These are phyloP conservation scores for Lochmaea capreae DNA, from an alignment of 2,888 invertebrate species.

Conservation along the genomic window DNA sequence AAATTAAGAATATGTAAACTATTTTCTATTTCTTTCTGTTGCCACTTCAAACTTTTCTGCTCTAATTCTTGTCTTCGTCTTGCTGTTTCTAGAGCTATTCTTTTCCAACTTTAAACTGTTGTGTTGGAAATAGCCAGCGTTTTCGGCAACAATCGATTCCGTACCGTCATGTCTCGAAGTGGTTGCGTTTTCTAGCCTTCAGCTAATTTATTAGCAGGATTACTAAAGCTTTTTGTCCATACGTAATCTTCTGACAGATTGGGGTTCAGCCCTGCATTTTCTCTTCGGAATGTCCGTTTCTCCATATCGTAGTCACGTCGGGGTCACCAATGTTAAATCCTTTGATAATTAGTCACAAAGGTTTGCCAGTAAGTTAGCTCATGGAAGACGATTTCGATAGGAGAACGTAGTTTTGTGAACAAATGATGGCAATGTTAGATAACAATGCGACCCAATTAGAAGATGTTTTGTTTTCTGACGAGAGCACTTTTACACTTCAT, in stretches of 20 bases:
- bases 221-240: neutral
- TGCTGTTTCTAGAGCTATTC: neutral
- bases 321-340: neutral
- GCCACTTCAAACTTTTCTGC: neutral
- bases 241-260: neutral
- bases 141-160: neutral
- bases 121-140: neutral
- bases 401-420: too few species aligned
- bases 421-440: too few species aligned
- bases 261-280: neutral
- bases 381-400: too few species aligned
- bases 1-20: neutral
- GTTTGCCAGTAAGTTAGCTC: neutral
- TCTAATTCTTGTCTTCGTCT: too few species aligned
- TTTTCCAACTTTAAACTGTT: neutral
- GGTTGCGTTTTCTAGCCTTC: neutral
- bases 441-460: too few species aligned
- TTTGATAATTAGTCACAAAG: neutral
- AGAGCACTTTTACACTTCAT: too few species aligned
- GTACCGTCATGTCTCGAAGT: neutral
- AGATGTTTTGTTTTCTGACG: too few species aligned
- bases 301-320: neutral
- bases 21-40: neutral
- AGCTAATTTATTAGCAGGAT: neutral
- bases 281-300: neutral